Percentiles rank a stretch among this genome's conserved stretches.
These are phyloP conservation scores for Mimumesa dahlbomi DNA, from an alignment of 2,888 invertebrate genomes.

Conservation along the genomic window DNA sequence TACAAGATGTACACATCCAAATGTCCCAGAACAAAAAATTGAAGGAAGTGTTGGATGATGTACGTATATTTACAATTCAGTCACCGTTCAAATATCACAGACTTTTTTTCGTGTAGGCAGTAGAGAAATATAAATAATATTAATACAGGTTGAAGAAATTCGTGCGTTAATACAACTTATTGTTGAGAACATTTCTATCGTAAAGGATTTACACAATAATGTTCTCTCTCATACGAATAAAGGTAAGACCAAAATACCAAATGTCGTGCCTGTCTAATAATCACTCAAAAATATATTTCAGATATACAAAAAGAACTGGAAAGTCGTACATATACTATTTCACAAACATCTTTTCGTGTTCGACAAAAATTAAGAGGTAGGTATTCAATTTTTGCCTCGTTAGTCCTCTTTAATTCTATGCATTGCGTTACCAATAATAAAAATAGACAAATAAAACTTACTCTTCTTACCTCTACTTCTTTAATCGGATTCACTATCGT, in stretches of 20 bases:
- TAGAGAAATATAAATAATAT: conserved; percentile 33
- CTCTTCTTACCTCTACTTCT: conserved; percentile 26
- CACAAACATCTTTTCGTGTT: conserved; percentile 81
- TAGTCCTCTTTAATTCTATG: neutral
- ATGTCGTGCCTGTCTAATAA: conserved; percentile 11
- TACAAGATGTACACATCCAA: conserved; percentile 73
- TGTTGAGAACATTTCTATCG: conserved; percentile 72
- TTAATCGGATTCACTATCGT: conserved; percentile 46
- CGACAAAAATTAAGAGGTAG: conserved; percentile 82
- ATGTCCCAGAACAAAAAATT: conserved; percentile 72
- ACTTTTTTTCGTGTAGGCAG: conserved; percentile 31
- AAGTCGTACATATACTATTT: conserved; percentile 81
- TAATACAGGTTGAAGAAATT: conserved; percentile 76
- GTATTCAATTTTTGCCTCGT: conserved; percentile 36
- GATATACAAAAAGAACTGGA: conserved; percentile 85
- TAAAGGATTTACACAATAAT: conserved; percentile 81
- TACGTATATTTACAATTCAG: conserved; percentile 62
- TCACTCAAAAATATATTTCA: conserved; percentile 71
- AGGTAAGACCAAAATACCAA: conserved; percentile 66
- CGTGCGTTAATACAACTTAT: conserved; percentile 76
- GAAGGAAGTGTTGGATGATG: conserved; percentile 73
- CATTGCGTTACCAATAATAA: conserved; percentile 2
- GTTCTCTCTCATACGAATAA: conserved; percentile 75
- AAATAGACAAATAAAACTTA: conserved; percentile 23
- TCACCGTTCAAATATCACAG: conserved; percentile 37